Base-by-base conservation (phyloP, 2,888 invertebrate genomes). In the Lasius platythorax region DNA sequence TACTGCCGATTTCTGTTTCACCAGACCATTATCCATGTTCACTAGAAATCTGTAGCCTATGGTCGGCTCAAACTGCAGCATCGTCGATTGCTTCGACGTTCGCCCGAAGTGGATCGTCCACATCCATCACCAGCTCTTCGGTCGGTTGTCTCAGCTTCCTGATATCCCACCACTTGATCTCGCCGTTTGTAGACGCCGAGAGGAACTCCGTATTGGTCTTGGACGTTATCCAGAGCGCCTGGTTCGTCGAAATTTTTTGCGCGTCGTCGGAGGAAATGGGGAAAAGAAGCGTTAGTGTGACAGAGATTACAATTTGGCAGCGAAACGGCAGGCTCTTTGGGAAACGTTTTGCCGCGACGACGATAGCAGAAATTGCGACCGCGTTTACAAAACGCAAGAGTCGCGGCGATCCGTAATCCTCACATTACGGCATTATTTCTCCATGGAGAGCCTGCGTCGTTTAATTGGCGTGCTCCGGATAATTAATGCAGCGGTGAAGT, bases 191-290 rank as follows among this genome's bases (percentile, higher is more conserved):
- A 1, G 98, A 98, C 0, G 98, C 96, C 0, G 99, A 98, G 95
- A 99, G 98, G 95, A 99, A 99, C 95, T 99, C 99, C 0, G 98
- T 97, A 37, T 98, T 98, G 68, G 98, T 97, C 96, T 99, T 99
- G 1, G 99, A 98, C 93, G 98, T 97, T 83, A 98, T 98, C 97
- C 99, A 99, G 6, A 98, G 96, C 23, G 98, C 97, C 92, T 93
- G 89, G 85, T 88, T 93, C 56, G 89, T 91, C 40, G 93, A 91
- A 5, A 9, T 68, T 30, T 50, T 82, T 56, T 23, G 43, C 56
- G 53, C 63, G n/a, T 30, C 15, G 40, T 30, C 18, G 12, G 18
- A 23, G 46, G n/a, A 37, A 46, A 15, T 18, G 68, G 18, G n/a
- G 12, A 43, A 56, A 70, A 70, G 70, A 82, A 70, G 72, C 50